Base-by-base conservation (phyloP, 2,113 vertebrate species). In the Myotis brandtii region DNA sequence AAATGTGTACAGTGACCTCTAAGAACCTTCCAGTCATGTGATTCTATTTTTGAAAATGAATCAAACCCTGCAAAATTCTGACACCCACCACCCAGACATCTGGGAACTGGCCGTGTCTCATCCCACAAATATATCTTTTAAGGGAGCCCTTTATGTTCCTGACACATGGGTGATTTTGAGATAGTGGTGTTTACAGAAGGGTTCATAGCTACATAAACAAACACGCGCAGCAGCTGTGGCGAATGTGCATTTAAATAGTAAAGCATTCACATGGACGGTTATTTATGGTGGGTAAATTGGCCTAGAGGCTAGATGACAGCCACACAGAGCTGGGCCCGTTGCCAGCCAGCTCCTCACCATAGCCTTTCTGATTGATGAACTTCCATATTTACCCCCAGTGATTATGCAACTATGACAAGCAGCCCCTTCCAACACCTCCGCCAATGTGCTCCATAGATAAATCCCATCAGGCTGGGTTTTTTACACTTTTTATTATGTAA, bases 11-110 rank as follows among this genome's bases (percentile, higher is more conserved):
- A 12, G 54, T 27, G 87, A 96, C 95, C 97, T 97, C 93, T 37
- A 34, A 92, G 88, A 94, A 96, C 91, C 88, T 94, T 96, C 89
- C 37, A 66, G 73, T 97, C 97, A 97, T 91, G 95, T 82, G 93
- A 92, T 91, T 97, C 97, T 97, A 97, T 97, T 97, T 97, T 96
- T 91, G 94, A 96, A 97, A 92, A 81, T 18, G 92, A 97, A 97
- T 95, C 95, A 95, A 96, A 94, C 94, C 96, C 94, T 95, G 89
- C 94, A 97, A 96, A 96, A 97, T 97, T 96, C 95, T 95, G 89
- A 87, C 88, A 94, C 92, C 77, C 85, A 72, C 86, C 94, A 95
- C 91, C 82, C 85, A 96, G 97, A 96, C 97, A 96, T 90, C 93
- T 96, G 96, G 92, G 95, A 93, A 75, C 86, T 86, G 93, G 94